phyloP scores from a whole-genome alignment of 2,888 invertebrate species.

The Acronicta psi region DNA sequence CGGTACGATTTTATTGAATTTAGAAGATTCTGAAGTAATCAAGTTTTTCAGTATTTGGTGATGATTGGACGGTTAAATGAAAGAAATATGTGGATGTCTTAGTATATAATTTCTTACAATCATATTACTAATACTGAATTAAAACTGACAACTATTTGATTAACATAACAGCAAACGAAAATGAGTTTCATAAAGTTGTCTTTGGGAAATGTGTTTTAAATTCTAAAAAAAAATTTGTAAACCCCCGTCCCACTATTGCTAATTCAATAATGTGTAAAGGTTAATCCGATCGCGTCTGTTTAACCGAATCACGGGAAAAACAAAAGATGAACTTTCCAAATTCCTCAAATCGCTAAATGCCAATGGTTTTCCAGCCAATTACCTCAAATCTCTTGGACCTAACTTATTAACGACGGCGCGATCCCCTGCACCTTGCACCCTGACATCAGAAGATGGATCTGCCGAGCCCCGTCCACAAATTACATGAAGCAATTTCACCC shows the following conservation, averaged over 20 bases:
- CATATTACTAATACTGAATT: not conserved
- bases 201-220: not conserved
- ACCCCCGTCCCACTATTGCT: no score
- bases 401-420: slow-evolving; percentile 62
- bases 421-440: slow-evolving; percentile 61
- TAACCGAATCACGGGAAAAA: slow-evolving; percentile 10
- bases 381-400: slow-evolving; percentile 56
- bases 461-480: slow-evolving; percentile 74
- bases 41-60: no score
- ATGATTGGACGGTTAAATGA: no score
- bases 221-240: not conserved
- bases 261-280: no score
- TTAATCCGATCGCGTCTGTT: not conserved
- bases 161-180: slow-evolving; percentile 5
- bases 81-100: no score
- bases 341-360: slow-evolving; percentile 36
- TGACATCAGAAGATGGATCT: slow-evolving; percentile 76
- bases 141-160: slow-evolving; percentile 5
- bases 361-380: slow-evolving; percentile 60
- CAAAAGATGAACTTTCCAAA: slow-evolving; percentile 37
- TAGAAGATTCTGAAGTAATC: no score
- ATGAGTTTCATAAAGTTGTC: slow-evolving; percentile 10
- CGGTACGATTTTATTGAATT: no score
- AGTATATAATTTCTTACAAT: not conserved
- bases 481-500: slow-evolving; percentile 84